Percentiles rank a stretch among this genome's conserved stretches.
Conservation (phyloP, 2,113 vertebrate species). For the Chloropsis cyanopogon region DNA sequence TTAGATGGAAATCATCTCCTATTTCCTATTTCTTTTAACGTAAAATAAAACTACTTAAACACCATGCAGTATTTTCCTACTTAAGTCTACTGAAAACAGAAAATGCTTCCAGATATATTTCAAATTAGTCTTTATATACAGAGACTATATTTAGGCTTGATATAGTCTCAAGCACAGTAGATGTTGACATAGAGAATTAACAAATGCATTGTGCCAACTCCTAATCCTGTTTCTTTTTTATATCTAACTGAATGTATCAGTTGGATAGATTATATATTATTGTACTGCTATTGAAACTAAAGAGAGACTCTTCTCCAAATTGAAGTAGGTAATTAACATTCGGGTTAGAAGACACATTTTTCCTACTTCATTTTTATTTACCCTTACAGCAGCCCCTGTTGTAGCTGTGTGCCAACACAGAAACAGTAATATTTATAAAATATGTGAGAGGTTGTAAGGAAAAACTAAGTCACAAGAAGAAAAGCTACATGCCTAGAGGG, state of each 20-base stretch:
- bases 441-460: neutral
- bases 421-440: neutral
- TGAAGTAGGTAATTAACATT: neutral
- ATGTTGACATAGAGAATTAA: neutral
- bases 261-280: neutral
- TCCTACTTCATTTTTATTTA: neutral
- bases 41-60: neutral
- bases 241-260: neutral
- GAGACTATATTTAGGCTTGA: neutral
- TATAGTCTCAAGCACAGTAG: neutral
- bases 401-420: neutral
- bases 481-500: neutral
- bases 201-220: neutral
- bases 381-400: neutral
- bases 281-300: neutral
- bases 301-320: neutral
- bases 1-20: neutral
- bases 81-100: neutral
- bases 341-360: neutral
- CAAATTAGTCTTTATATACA: neutral
- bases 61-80: neutral
- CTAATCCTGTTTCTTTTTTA: neutral
- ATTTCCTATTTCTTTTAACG: neutral
- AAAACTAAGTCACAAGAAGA: neutral
- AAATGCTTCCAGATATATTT: neutral